Evolutionary conservation across 2,888 invertebrate genomes (phyloP), one percentile per base, ranked within the genome.

Genomic region (Megalurothrips usitatus): DNA sequence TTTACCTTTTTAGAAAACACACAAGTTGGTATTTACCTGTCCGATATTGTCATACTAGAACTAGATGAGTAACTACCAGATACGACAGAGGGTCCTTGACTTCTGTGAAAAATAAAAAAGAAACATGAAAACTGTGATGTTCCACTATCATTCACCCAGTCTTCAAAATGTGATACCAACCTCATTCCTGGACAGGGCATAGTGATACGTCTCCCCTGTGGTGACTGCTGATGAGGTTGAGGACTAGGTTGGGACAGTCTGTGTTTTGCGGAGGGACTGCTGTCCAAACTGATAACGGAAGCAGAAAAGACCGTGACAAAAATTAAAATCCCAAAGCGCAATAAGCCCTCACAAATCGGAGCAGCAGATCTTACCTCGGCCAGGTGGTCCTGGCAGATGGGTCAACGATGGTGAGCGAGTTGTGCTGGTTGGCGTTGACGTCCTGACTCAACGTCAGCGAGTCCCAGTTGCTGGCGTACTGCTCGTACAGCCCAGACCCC

Each of bases 171-270:
- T 6, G 6, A 43, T 43, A 43, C 34, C 23, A n/a, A 68, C 68
- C 68, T n/a, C n/a, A 68, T 23, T 6, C 68, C 68, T 8, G 68
- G 23, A 68, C 23, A 68, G 11, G 68, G 23, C 23, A 68, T 23
- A 23, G n/a, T 23, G 23, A 68, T n/a, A 8, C 23, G 19, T 11
- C 68, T 11, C 23, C 23, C n/a, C 52, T 68, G 68, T 23, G 68
- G 68, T n/a, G 68, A 68, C 68, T 68, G 68, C 23, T 68, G 68
- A 68, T 68, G 68, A 23, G 68, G 68, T 68, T 68, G 68, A 23
- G 68, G 68, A 68, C 68, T 68, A 68, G 68, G 68, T 68, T 68
- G 68, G 3, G 68, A 68, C 4, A 68, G 68, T 68, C 68, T 68
- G n/a, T 23, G n/a, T 23, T 68, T 68, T 8, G 23, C n/a, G 23